Conservation (phyloP, 2,797 vertebrate species). For the Cheirogaleus major region DNA sequence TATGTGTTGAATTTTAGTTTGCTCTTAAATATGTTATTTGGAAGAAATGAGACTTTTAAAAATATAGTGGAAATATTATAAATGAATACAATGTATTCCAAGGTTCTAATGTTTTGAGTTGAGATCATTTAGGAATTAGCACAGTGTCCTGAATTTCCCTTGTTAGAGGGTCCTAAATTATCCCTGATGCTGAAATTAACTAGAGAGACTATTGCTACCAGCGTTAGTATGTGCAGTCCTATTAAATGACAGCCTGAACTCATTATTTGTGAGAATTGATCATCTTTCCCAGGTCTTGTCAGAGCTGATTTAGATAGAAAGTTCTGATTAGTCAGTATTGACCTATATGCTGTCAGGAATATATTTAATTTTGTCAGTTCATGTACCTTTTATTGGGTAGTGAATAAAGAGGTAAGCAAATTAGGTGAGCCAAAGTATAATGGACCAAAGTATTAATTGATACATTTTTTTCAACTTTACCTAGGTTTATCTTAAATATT, state of each 20-base stretch:
- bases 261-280: conserved; percentile 2
- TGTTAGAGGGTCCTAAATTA: neutral
- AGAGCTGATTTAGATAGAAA: neutral
- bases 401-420: conserved; percentile 25
- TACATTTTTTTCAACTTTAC: neutral
- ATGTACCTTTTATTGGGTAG: neutral
- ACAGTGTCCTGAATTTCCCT: neutral
- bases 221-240: neutral
- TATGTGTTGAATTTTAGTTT: conserved; percentile 41
- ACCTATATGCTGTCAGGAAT: neutral
- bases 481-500: conserved; percentile 35
- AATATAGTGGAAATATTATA: neutral
- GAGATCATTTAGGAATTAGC: neutral
- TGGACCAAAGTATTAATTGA: neutral
- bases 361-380: conserved; percentile 31
- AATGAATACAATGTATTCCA: neutral
- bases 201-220: neutral
- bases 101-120: conserved; percentile 4
- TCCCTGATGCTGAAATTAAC: neutral
- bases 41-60: conserved; percentile 8
- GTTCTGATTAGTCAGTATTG: conserved; percentile 9
- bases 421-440: conserved; percentile 11
- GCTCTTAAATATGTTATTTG: neutral
- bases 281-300: neutral
- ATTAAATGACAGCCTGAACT: neutral